phyloP scores from a whole-genome alignment of 2,888 invertebrate species.

The Emmelina monodactyla region DNA sequence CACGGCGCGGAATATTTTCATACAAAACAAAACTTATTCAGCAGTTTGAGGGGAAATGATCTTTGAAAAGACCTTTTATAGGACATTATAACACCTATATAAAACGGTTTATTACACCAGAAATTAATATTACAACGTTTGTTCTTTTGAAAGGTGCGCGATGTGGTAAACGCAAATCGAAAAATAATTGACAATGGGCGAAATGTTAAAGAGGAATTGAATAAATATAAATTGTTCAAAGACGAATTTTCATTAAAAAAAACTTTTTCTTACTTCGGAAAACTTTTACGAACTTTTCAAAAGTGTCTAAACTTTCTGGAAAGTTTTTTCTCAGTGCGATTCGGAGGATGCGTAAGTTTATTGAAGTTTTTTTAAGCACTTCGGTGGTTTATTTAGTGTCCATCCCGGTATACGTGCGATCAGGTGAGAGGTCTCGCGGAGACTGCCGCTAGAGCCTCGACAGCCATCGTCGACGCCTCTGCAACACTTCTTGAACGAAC shows the following conservation, averaged over 20 bases:
- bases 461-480: slow-evolving; percentile 32
- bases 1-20: no score
- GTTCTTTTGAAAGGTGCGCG: no score
- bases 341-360: not conserved
- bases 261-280: slow-evolving; percentile 19
- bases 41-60: no score
- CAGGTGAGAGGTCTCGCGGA: slow-evolving; percentile 41
- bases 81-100: no score
- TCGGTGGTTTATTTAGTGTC: slow-evolving; percentile 22
- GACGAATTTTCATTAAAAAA: slow-evolving; percentile 3
- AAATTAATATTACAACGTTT: no score
- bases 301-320: slow-evolving; percentile 5
- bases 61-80: no score
- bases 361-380: slow-evolving; percentile 21
- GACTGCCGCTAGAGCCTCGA: slow-evolving; percentile 40
- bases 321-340: not conserved
- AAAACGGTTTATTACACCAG: no score
- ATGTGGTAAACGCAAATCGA: no score
- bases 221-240: no score
- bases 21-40: no score
- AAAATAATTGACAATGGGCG: no score
- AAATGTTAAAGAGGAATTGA: no score
- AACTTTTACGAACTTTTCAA: slow-evolving; percentile 21
- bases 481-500: slow-evolving; percentile 46
- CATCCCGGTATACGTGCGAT: slow-evolving; percentile 45